Conservation (phyloP, 1,140 invertebrate genomes). For the Cepaea nemoralis region DNA sequence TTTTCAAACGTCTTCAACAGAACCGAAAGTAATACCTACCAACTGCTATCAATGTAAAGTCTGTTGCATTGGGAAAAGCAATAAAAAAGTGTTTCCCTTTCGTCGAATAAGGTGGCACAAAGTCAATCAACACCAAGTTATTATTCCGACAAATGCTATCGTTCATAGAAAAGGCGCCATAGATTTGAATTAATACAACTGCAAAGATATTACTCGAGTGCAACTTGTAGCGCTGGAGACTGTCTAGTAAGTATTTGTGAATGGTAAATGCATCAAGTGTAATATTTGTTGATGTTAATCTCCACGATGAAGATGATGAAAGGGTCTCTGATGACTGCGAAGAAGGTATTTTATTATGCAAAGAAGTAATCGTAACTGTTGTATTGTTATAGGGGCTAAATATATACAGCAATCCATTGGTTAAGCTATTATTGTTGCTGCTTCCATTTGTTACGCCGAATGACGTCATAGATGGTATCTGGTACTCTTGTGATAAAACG, state of each 20-base stretch:
- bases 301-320: not conserved
- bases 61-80: conserved; percentile 17
- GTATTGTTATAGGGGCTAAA: conserved; percentile 35
- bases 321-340: not conserved
- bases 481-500: not conserved
- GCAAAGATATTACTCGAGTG: conserved; percentile 12
- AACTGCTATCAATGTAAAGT: not conserved
- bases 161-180: not conserved
- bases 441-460: not conserved
- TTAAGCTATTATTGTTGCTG: not conserved
- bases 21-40: conserved; percentile 23
- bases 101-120: conserved; percentile 22
- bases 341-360: not conserved
- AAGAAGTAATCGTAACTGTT: not conserved
- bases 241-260: conserved; percentile 4
- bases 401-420: not conserved
- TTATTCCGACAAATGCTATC: not conserved
- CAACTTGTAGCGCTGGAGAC: not conserved
- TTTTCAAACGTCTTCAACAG: too few relatives aligned
- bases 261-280: conserved; percentile 11
- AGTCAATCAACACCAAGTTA: not conserved
- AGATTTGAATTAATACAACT: not conserved
- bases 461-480: not conserved
- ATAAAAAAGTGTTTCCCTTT: conserved; percentile 16
- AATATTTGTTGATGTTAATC: not conserved